These are phyloP conservation scores for Lepidocyrtoides sp. DNA, from an alignment of 2,888 invertebrate species.

Conservation along the genomic window DNA sequence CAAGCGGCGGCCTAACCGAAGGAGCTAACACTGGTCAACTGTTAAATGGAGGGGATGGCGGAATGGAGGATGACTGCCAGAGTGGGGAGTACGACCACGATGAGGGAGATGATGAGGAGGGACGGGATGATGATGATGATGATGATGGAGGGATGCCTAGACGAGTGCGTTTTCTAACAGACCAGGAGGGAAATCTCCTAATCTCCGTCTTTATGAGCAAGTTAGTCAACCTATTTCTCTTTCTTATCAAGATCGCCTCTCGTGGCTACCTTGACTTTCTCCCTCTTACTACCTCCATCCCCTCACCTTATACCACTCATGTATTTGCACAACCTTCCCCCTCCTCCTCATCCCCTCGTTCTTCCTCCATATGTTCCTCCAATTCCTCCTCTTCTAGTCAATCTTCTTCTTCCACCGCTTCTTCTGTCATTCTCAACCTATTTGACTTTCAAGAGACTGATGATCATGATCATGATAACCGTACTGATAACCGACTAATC, in stretches of 20 bases:
- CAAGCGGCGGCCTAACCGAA: background rate
- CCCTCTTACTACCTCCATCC: background rate
- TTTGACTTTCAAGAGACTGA: constrained; percentile 52
- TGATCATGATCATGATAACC: too few species aligned
- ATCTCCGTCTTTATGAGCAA: constrained; percentile 81
- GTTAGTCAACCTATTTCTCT: constrained; percentile 79
- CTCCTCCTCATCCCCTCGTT: constrained; percentile 19
- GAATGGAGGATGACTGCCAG: background rate
- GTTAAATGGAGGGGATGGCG: too few species aligned
- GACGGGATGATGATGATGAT: constrained; percentile 1
- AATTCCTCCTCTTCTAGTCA: constrained; percentile 31
- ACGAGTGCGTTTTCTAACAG: constrained; percentile 79
- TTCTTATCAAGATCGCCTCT: constrained; percentile 65
- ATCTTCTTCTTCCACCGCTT: too few species aligned
- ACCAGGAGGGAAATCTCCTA: constrained; percentile 79
- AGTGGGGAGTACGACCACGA: constrained; percentile 34
- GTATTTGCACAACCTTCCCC: background rate
- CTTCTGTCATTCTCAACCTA: constrained; percentile 41
- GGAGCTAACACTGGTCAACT: too few species aligned
- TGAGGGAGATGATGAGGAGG: background rate
- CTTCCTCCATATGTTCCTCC: constrained; percentile 5
- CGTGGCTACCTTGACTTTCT: constrained; percentile 73
- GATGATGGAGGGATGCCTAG: constrained; percentile 64
- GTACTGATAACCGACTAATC: background rate
- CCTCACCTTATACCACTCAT: background rate